Base-by-base conservation (phyloP, 2,797 vertebrate genomes). In the Xerus rutilus region DNA sequence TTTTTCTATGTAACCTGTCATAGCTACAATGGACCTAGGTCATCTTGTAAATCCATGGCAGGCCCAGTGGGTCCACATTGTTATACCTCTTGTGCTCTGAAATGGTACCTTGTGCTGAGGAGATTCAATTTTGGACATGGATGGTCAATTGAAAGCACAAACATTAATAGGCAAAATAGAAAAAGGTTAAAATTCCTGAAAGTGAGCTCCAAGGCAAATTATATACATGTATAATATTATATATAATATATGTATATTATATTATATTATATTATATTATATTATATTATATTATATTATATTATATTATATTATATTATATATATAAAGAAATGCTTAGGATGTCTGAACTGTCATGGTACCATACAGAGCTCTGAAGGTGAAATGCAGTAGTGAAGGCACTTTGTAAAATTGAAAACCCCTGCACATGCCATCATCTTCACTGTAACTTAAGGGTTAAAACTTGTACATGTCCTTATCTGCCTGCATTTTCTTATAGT, bases 61-160 rank as follows among this genome's bases (percentile, higher is more conserved):
- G 52, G 73, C n/a, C 25, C 18, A 52, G 30, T 32, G 5, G 35
- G 28, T 8, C 30, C 21, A 18, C 4, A 30, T 2, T 59, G 59
- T 76, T 7, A 64, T 2, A 18, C 6, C 43, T 14, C 7, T 20
- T n/a, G 8, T n/a, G 35, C 74, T 83, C 76, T 64, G 73, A 86
- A 52, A 67, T 35, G 52, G 28, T 23, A 23, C 3, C 14, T 70
- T 86, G 21, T 57, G 74, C 54, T 30, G 14, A 79, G 39, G 65
- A 95, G 28, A 65, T 93, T 72, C 47, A 18, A 39, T 87, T 94
- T 96, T 81, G 74, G 54, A 78, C 21, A 14, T 49, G 28, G 57
- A 70, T 49, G 28, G 64, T 32, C 20, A 88, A 64, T 7, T 52
- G 85, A 92, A 90, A 86, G 20, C 39, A 74, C 7, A 76, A 76